Evolutionary conservation across 2,113 vertebrate genomes (phyloP).

Genomic region (Cololabis saira): DNA sequence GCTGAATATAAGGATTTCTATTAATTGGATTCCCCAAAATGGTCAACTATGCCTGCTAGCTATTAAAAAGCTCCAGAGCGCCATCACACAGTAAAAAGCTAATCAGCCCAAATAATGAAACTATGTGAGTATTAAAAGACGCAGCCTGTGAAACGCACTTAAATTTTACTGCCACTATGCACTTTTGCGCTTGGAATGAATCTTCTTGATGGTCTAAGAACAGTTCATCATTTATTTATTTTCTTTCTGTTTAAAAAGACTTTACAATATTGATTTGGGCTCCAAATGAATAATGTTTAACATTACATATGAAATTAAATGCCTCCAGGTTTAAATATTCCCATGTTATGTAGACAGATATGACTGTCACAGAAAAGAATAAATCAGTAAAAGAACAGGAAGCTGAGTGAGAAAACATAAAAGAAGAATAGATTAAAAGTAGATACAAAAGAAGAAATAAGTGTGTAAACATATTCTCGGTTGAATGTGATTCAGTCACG

Average conservation of each 20-base stretch:
- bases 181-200: background rate
- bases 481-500: too few species aligned
- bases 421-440: too few species aligned
- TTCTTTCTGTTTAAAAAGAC: background rate
- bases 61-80: conserved; percentile 7
- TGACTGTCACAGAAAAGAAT: too few species aligned
- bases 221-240: background rate
- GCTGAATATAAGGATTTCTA: background rate
- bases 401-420: too few species aligned
- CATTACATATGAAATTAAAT: too few species aligned
- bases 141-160: conserved; percentile 2
- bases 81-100: conserved; percentile 10
- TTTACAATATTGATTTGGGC: background rate
- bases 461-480: too few species aligned
- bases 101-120: conserved; percentile 35
- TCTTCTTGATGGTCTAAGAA: background rate
- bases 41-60: background rate
- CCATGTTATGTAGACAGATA: too few species aligned
- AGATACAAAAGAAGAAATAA: too few species aligned
- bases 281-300: too few species aligned
- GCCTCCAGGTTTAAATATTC: too few species aligned
- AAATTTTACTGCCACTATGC: background rate
- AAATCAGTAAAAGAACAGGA: too few species aligned
- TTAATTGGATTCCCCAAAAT: background rate
- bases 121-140: background rate